phyloP scores from a whole-genome alignment of 2,113 vertebrate genomes.

The Pontoporia blainvillei region DNA sequence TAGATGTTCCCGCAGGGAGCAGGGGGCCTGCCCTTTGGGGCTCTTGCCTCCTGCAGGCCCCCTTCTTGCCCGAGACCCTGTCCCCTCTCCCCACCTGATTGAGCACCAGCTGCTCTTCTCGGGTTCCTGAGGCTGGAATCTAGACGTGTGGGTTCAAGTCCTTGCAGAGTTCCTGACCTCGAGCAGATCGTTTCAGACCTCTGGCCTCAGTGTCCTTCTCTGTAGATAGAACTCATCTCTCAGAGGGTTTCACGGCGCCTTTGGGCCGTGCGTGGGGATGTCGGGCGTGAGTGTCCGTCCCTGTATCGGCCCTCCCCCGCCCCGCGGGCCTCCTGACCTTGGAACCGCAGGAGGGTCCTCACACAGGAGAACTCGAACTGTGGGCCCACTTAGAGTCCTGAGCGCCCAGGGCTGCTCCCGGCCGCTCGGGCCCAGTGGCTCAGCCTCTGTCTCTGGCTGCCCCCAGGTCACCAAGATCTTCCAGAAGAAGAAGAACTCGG shows the following conservation, averaged over 20 bases:
- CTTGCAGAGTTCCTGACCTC: not conserved
- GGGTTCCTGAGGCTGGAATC: not conserved
- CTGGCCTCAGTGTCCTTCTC: not conserved
- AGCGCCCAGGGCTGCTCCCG: not conserved
- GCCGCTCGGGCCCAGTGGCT: rapidly evolving
- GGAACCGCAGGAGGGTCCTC: not conserved
- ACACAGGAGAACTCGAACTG: rapidly evolving
- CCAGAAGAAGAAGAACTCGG: slow-evolving; percentile 99
- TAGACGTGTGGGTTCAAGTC: not conserved
- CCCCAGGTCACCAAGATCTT: slow-evolving; percentile 97
- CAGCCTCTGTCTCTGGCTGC: not conserved
- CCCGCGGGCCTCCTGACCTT: no score
- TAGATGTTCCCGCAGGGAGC: not conserved
- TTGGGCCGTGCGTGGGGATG: rapidly evolving
- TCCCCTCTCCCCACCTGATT: not conserved
- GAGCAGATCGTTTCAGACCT: not conserved
- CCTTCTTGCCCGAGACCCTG: not conserved
- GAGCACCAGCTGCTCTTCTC: not conserved
- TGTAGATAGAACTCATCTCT: not conserved
- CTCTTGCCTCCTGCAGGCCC: not conserved
- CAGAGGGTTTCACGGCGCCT: not conserved
- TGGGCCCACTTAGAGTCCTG: rapidly evolving
- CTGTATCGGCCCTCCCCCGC: not conserved
- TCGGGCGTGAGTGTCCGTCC: rapidly evolving
- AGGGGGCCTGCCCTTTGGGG: not conserved